Conservation (phyloP, 1,140 invertebrate species). For the Dryas iulia region DNA sequence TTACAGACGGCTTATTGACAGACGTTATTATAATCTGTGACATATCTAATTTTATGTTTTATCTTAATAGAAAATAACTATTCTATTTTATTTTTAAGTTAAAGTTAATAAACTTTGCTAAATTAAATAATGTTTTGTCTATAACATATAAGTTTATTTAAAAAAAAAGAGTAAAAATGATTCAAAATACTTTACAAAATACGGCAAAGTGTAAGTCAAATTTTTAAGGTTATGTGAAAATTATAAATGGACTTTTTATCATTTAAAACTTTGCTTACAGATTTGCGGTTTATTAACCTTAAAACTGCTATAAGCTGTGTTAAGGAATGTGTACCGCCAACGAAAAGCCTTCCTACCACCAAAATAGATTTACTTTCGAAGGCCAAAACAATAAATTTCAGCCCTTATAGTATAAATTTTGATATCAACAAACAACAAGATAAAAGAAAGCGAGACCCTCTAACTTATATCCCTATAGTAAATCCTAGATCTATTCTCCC, state of each 20-base stretch:
- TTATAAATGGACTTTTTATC: constrained; percentile 11
- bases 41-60: not conserved
- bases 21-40: not conserved
- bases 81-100: not conserved
- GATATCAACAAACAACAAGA: constrained; percentile 53
- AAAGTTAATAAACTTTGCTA: not conserved
- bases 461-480: constrained; percentile 62
- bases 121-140: not conserved
- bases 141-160: not conserved
- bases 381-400: constrained; percentile 45
- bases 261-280: constrained; percentile 45
- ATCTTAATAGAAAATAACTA: not conserved
- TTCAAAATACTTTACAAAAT: constrained; percentile 39
- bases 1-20: not conserved
- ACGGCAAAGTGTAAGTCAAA: constrained; percentile 61
- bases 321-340: constrained; percentile 53
- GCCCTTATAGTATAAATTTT: constrained; percentile 51
- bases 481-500: constrained; percentile 71
- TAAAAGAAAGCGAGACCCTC: constrained; percentile 57
- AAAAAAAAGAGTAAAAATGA: constrained; percentile 37
- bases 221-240: constrained; percentile 49
- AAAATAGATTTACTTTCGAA: constrained; percentile 42
- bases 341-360: constrained; percentile 8
- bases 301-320: constrained; percentile 55
- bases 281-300: constrained; percentile 59